Percentiles rank a stretch among this genome's conserved stretches.
phyloP scores from a whole-genome alignment of 2,113 vertebrate species.

The Columbina picui region DNA sequence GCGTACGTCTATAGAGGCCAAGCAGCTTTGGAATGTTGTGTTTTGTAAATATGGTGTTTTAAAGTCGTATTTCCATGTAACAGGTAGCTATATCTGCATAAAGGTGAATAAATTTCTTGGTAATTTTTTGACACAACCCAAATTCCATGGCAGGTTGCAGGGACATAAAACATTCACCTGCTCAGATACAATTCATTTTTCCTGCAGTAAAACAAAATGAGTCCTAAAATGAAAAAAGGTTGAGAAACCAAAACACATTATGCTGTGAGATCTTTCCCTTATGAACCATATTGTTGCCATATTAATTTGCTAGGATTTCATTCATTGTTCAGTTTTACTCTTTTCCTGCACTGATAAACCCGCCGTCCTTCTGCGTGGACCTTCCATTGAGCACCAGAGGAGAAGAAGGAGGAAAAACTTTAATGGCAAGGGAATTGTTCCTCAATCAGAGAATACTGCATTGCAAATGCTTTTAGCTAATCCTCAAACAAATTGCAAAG shows the following conservation, averaged over 20 bases:
- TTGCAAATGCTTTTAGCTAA: neutral
- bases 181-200: neutral
- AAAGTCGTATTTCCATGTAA: neutral
- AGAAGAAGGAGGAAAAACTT: neutral
- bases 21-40: neutral
- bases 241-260: neutral
- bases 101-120: neutral
- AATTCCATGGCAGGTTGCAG: neutral
- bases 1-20: neutral
- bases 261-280: neutral
- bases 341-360: neutral
- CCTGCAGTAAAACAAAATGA: neutral
- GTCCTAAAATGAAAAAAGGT: neutral
- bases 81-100: neutral
- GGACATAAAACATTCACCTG: neutral
- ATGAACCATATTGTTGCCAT: neutral
- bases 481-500: neutral
- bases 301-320: neutral
- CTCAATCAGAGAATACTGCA: neutral
- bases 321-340: neutral
- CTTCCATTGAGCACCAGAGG: neutral
- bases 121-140: neutral
- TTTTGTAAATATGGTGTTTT: neutral
- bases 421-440: neutral
- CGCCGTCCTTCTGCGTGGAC: neutral